Evolutionary conservation across 2,888 invertebrate genomes (phyloP).

Genomic region (Muschampia plurimacula): DNA sequence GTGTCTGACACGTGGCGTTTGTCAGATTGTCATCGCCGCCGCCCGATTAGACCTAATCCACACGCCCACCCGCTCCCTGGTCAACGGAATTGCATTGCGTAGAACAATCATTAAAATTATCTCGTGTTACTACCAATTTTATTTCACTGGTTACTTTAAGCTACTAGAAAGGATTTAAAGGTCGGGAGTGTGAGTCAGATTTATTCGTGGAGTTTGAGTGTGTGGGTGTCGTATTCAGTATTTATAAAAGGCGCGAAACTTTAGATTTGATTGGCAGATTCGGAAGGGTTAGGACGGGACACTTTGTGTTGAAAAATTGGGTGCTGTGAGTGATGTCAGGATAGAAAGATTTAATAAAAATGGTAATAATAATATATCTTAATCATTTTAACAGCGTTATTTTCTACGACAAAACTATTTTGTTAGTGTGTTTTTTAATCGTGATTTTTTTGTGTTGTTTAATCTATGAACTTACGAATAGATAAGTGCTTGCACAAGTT

Average conservation of each 20-base stretch:
- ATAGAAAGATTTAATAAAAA: neutral
- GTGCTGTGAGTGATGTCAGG: slow-evolving; percentile 3
- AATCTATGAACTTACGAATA: neutral
- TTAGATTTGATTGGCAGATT: slow-evolving; percentile 60
- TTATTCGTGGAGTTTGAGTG: slow-evolving; percentile 2
- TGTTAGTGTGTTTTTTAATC: too few species aligned
- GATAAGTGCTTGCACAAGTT: neutral
- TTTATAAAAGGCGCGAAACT: slow-evolving; percentile 57
- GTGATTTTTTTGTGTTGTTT: neutral
- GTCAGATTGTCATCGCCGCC: slow-evolving; percentile 78
- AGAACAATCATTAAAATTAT: slow-evolving; percentile 73
- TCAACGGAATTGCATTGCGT: slow-evolving; percentile 69
- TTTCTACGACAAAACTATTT: neutral
- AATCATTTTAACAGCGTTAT: neutral
- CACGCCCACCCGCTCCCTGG: slow-evolving; percentile 73
- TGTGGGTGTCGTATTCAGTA: slow-evolving; percentile 30
- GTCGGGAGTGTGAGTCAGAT: slow-evolving; percentile 42
- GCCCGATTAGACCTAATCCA: slow-evolving; percentile 79
- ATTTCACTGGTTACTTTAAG: slow-evolving; percentile 56
- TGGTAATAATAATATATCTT: neutral
- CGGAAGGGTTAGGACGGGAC: slow-evolving; percentile 42
- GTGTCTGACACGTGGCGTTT: slow-evolving; percentile 57
- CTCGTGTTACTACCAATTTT: slow-evolving; percentile 71
- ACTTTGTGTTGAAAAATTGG: slow-evolving; percentile 20
- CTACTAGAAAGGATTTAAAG: slow-evolving; percentile 46